These are phyloP conservation scores for Xiphorhynchus elegans DNA, from an alignment of 2,113 vertebrate genomes.

Conservation along the genomic window DNA sequence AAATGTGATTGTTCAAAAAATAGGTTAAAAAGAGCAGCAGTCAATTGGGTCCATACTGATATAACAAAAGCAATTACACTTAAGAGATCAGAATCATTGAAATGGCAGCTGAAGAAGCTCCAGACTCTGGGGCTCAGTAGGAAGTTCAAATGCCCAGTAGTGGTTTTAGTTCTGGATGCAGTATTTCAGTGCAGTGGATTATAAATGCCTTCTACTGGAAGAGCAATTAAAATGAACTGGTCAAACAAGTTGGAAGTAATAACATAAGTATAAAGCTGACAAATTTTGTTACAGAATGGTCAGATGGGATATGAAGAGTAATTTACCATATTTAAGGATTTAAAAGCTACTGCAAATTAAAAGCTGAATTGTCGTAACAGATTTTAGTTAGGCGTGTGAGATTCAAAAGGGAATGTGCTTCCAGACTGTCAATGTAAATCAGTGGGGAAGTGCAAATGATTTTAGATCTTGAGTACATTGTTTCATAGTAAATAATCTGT, in stretches of 20 bases:
- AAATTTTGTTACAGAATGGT: not conserved
- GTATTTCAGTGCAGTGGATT: not conserved
- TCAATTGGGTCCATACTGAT: not conserved
- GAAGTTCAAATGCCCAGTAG: conserved; percentile 4
- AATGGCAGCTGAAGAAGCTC: not conserved
- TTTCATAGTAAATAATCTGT: not conserved
- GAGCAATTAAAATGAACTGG: conserved; percentile 14
- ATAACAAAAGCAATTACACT: conserved; percentile 14
- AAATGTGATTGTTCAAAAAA: conserved; percentile 31
- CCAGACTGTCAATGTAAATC: not conserved
- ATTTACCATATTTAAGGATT: not conserved
- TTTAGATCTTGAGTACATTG: not conserved
- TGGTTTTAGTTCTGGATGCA: not conserved
- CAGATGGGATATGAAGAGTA: not conserved
- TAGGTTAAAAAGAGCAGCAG: not conserved
- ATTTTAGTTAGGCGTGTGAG: not conserved
- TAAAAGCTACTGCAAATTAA: not conserved
- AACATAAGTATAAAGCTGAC: not conserved
- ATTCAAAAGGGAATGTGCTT: not conserved
- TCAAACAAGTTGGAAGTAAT: conserved; percentile 29
- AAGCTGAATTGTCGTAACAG: not conserved
- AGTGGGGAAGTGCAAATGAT: not conserved
- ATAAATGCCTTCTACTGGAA: not conserved
- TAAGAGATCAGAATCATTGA: not conserved
- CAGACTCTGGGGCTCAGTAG: not conserved